Evolutionary conservation across 2,888 invertebrate genomes (phyloP), one percentile per base, ranked within the genome.

Genomic region (Lordiphosa fenestrarum): DNA sequence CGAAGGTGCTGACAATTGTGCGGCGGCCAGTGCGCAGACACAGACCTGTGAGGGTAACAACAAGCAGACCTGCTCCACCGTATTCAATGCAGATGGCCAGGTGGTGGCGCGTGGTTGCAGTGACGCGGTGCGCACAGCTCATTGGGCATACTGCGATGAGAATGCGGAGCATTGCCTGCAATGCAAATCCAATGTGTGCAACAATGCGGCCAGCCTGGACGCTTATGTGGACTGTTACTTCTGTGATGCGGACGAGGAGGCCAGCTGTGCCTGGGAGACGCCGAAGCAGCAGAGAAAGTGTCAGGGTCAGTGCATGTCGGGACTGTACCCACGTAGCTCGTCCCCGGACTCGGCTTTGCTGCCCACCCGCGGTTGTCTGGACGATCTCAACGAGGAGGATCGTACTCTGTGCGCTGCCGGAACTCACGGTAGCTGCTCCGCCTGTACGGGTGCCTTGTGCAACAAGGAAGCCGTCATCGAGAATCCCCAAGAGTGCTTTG

Each of bases 161-260:
- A 71, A 87, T 33, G 12, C 49, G 0, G 77, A 46, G 0, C 75
- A 62, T 1, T 88, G 88, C 30, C 40, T 60, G 3, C 64, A 66
- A 42, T 88, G 88, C 63, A 88, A 88, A 62, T 88, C 89, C 2
- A 84, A 83, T 36, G 77, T 59, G 0, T 88, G 88, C 52, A 88
- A 88, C 57, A 75, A 55, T 21, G 88, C 83, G 1, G 2, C 23
- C 0, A 74, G 66, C 12, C 12, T 82, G 33, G 42, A 54, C 0
- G 53, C 70, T 4, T 88, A 80, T 30, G 67, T 82, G 1, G 78
- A 85, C 1, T 88, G 88, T 55, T 80, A 84, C 21, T 72, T 77
- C 52, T 88, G 88, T 50, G 88, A 89, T 60, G 71, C 85, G 0
- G 60, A 70, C 1, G 52, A 58, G 0, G 71, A 71, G 25, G 23